A percentile compares a stretch with the other conserved stretches of the same genome.
These are phyloP conservation scores for Chironomus tepperi DNA, from an alignment of 1,140 invertebrate species.

Conservation along the genomic window DNA sequence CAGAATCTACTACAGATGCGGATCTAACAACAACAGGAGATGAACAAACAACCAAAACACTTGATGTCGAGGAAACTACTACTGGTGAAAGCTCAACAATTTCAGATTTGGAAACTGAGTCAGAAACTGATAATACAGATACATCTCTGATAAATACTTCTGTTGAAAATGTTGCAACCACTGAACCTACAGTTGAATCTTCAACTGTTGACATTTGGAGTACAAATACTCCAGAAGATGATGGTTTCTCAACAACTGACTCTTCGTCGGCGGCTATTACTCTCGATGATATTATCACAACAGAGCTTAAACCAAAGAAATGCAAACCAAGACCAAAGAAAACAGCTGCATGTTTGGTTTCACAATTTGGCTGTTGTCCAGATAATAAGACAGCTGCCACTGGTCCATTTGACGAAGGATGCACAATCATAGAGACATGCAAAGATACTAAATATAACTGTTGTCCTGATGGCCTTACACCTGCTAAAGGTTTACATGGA, in stretches of 20 bases:
- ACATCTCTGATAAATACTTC: background rate
- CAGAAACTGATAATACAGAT: slow-evolving; percentile 26
- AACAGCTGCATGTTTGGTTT: slow-evolving; percentile 53
- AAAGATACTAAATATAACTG: slow-evolving; percentile 77
- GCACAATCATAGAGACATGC: slow-evolving; percentile 62
- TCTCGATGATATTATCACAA: slow-evolving; percentile 33
- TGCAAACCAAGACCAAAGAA: slow-evolving; percentile 52
- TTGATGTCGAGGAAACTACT: slow-evolving; percentile 27
- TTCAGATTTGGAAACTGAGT: slow-evolving; percentile 29
- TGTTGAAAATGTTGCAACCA: slow-evolving; percentile 8
- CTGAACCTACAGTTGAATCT: slow-evolving; percentile 26
- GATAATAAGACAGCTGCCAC: slow-evolving; percentile 71
- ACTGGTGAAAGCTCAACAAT: slow-evolving; percentile 25
- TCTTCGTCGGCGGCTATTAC: slow-evolving; percentile 39
- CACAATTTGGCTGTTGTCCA: slow-evolving; percentile 80
- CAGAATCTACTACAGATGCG: slow-evolving; percentile 25
- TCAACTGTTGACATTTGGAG: slow-evolving; percentile 40
- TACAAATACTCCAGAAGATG: slow-evolving; percentile 28
- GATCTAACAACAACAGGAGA: slow-evolving; percentile 23
- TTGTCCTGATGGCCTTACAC: slow-evolving; percentile 79
- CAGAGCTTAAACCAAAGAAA: slow-evolving; percentile 44
- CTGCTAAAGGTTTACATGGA: slow-evolving; percentile 59
- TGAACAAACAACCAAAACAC: slow-evolving; percentile 11
- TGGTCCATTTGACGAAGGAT: slow-evolving; percentile 80
- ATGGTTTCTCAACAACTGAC: slow-evolving; percentile 25